A percentile compares a stretch with the other conserved stretches of the same genome.
These are phyloP conservation scores for Smutsia gigantea DNA, from an alignment of 2,797 vertebrate species.

Conservation along the genomic window DNA sequence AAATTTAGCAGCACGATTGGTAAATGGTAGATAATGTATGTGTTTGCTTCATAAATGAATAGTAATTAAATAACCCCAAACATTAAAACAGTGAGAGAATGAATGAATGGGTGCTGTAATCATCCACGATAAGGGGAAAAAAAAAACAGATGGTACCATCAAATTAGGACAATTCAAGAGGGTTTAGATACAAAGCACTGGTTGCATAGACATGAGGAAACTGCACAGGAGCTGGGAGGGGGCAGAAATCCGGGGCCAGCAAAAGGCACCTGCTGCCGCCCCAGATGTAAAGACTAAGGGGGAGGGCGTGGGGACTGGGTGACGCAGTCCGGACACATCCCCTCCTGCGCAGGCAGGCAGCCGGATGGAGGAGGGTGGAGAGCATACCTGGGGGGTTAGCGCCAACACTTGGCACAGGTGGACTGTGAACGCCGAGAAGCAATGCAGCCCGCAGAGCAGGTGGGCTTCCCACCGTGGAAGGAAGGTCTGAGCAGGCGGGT, in stretches of 20 bases:
- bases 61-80: constrained; percentile 1
- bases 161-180: background rate
- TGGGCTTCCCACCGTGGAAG: background rate
- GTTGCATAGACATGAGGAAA: background rate
- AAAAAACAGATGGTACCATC: background rate
- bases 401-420: background rate
- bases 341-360: background rate
- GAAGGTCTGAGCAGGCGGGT: background rate
- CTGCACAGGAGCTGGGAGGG: too few species aligned
- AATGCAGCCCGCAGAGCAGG: background rate
- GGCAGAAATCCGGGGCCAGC: background rate
- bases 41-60: background rate
- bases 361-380: background rate
- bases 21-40: background rate
- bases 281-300: background rate
- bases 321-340: background rate
- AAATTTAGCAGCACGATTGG: background rate
- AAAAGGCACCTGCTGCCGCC: background rate
- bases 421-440: background rate
- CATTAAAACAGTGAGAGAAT: background rate
- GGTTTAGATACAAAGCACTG: background rate
- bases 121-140: background rate
- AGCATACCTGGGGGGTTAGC: background rate
- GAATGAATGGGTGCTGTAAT: background rate
- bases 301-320: background rate